Evolutionary conservation across 2,888 invertebrate genomes (phyloP).

Genomic region (Galerucella nymphaeae): DNA sequence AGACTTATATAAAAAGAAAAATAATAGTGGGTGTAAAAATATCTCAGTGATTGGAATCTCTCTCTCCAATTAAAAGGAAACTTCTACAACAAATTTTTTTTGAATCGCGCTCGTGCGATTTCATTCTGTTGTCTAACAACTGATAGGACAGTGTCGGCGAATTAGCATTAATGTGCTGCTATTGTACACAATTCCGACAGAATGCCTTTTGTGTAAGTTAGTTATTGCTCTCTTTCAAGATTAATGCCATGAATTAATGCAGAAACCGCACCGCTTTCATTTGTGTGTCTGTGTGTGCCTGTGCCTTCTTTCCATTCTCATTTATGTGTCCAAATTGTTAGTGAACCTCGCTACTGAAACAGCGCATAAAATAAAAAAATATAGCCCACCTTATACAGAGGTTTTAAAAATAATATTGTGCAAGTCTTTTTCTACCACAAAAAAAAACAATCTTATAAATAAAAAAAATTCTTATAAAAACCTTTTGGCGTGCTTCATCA

Average conservation of each 20-base stretch:
- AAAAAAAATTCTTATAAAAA: too few species aligned
- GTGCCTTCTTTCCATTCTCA: constrained; percentile 36
- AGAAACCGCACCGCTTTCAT: constrained; percentile 49
- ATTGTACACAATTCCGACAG: constrained; percentile 50
- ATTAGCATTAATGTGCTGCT: constrained; percentile 52
- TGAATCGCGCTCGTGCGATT: constrained; percentile 24
- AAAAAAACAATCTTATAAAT: too few species aligned
- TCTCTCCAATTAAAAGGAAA: constrained; percentile 16
- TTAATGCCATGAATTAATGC: constrained; percentile 53
- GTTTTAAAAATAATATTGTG: too few species aligned
- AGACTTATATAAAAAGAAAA: not conserved
- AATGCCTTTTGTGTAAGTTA: constrained; percentile 49
- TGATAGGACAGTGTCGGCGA: constrained; percentile 44
- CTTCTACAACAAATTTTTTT: constrained; percentile 10
- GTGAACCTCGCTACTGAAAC: constrained; percentile 27
- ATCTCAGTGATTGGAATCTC: not conserved
- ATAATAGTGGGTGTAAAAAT: not conserved
- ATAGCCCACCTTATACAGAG: not conserved
- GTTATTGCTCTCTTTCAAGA: constrained; percentile 49
- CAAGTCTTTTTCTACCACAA: too few species aligned
- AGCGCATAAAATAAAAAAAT: constrained; percentile 1
- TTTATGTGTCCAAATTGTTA: constrained; percentile 41
- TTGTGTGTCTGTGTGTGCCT: constrained; percentile 38
- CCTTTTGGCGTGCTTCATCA: too few species aligned
- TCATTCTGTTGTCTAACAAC: constrained; percentile 42